Evolutionary conservation across 2,113 vertebrate species (phyloP), one percentile per base, ranked within the genome.

Genomic region (Addax nasomaculatus): DNA sequence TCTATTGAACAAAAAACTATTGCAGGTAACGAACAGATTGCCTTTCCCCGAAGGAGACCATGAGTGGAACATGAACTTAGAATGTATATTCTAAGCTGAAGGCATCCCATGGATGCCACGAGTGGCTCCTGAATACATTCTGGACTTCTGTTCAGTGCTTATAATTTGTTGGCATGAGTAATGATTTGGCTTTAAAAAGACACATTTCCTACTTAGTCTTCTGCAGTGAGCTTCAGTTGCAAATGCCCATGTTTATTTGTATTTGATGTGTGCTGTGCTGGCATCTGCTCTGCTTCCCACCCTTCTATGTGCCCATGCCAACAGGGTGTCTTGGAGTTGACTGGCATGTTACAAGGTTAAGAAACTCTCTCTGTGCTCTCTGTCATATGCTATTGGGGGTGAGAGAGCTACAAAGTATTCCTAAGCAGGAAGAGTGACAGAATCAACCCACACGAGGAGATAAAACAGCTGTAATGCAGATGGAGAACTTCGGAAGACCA

Each of bases 191-290:
- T 96, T 90, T 84, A 43, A 29, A 85, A 94, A 53, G 85, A 30
- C 84, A 9, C 3, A n/a, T 45, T 62, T 95, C 86, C 79, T 93
- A 0, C 78, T 96, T 97, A 97, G 39, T 79, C 93, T 85, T 95
- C 89, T 45, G 85, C 78, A 53, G 25, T 16, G 86, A 93, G 87
- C 45, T 90, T 85, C 60, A 53, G 33, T 39, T 83, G 73, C 92
- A 79, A 33, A 57, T 84, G 92, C 60, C 47, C 16, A 4, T 88
- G 70, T 94, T 97, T 95, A 85, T 96, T 64, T 96, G 94, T 93
- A 49, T 92, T 29, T 0, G 2, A 43, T 11, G 23, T 95, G 19
- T 93, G 90, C 85, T 80, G 29, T 81, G 64, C 27, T 95, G 89
- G 89, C 90, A 94, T 62, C 93, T 94, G 90, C 47, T 90, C 79